These are phyloP conservation scores for Cercocebus atys DNA, from an alignment of 2,113 vertebrate species.

Conservation along the genomic window DNA sequence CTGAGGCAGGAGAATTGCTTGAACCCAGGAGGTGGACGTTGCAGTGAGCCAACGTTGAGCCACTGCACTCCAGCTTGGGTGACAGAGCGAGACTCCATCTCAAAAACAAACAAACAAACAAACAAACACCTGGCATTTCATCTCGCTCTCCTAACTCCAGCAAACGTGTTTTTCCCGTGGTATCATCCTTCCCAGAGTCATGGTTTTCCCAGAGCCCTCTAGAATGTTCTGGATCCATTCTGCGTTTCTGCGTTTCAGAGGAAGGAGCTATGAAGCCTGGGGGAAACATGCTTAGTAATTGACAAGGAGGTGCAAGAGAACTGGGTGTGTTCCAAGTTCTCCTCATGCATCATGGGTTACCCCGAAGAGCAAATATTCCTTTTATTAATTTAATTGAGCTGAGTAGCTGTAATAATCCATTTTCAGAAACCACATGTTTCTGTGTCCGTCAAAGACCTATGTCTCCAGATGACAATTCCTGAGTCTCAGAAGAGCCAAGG, in stretches of 20 bases:
- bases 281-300: neutral
- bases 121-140: neutral
- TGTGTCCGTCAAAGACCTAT: neutral
- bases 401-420: neutral
- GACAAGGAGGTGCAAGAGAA: neutral
- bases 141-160: rapidly evolving
- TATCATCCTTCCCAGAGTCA: rapidly evolving
- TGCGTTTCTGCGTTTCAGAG: neutral
- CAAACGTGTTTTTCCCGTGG: rapidly evolving
- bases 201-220: too few relatives aligned
- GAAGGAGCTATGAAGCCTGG: rapidly evolving
- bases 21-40: too few relatives aligned
- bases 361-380: neutral
- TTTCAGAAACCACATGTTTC: neutral
- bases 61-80: too few relatives aligned
- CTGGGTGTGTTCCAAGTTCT: neutral
- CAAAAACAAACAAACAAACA: too few relatives aligned
- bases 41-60: too few relatives aligned
- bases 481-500: rapidly evolving
- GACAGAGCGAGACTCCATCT: too few relatives aligned
- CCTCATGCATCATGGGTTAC: rapidly evolving
- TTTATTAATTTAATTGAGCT: neutral
- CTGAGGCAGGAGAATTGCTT: too few relatives aligned
- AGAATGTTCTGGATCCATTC: too few relatives aligned
- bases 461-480: too few relatives aligned